Percentiles rank a stretch among this genome's conserved stretches.
Evolutionary conservation across 2,797 vertebrate genomes (phyloP).

Genomic region (Protosalanx chinensis): DNA sequence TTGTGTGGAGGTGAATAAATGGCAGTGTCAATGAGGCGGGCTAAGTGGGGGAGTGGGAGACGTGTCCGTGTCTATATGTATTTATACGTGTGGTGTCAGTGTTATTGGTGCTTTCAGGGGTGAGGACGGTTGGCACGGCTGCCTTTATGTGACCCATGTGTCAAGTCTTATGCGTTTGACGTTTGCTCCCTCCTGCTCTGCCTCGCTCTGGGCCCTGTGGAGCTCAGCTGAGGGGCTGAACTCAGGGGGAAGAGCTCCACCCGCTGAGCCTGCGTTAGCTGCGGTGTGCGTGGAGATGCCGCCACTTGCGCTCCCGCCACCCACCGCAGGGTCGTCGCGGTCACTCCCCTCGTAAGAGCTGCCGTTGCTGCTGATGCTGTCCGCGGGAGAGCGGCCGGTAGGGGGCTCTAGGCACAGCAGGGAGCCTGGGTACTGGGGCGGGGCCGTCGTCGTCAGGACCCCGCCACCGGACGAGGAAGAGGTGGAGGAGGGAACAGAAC

Average conservation of each 20-base stretch:
- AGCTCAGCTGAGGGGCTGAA: conserved; percentile 66
- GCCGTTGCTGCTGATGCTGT: conserved; percentile 92
- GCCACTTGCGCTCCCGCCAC: conserved; percentile 47
- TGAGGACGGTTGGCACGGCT: conserved; percentile 3
- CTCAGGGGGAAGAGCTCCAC: conserved; percentile 72
- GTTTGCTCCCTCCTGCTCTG: conserved; percentile 83
- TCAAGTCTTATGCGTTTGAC: conserved; percentile 94
- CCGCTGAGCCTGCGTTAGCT: conserved; percentile 34
- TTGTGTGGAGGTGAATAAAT: conserved; percentile 58
- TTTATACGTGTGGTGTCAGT: conserved; percentile 23
- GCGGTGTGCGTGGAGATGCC: conserved; percentile 49
- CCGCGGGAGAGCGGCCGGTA: conserved; percentile 83
- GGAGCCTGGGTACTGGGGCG: conserved; percentile 75
- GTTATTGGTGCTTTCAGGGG: conserved; percentile 44
- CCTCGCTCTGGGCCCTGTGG: conserved; percentile 63
- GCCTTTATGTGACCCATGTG: conserved; percentile 89
- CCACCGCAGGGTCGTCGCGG: conserved; percentile 77
- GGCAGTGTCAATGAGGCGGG: conserved; percentile 47
- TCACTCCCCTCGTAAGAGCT: conserved; percentile 92
- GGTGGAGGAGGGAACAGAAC: conserved; percentile 62
- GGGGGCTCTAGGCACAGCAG: conserved; percentile 76
- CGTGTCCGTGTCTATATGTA: conserved; percentile 31
- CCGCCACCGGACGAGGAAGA: conserved; percentile 44
- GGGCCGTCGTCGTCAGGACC: conserved; percentile 60
- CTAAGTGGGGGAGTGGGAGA: conserved; percentile 24